These are phyloP conservation scores for Leucania comma DNA, from an alignment of 2,888 invertebrate genomes.

Conservation along the genomic window DNA sequence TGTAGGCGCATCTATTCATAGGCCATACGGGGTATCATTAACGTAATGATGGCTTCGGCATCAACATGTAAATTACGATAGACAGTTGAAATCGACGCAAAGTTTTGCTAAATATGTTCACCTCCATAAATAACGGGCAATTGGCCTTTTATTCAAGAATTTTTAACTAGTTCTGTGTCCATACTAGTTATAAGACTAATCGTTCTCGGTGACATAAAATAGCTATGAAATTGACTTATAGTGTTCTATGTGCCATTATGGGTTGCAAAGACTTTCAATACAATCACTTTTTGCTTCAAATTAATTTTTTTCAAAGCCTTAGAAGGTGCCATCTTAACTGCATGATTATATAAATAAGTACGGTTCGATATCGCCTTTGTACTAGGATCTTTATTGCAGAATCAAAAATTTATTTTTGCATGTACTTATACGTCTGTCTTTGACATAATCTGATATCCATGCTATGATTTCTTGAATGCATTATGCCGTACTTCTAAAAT, in stretches of 20 bases:
- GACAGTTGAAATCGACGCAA: conserved; percentile 66
- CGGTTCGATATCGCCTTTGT: background rate
- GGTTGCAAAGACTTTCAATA: conserved; percentile 2
- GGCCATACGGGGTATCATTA: conserved; percentile 68
- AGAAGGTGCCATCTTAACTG: background rate
- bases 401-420: background rate
- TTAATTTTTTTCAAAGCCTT: conserved; percentile 6
- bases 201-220: conserved; percentile 5
- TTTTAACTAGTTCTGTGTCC: conserved; percentile 1
- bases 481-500: background rate
- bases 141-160: conserved; percentile 20
- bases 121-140: conserved; percentile 20
- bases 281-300: background rate
- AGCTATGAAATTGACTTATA: conserved; percentile 11
- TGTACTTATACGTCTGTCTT: background rate
- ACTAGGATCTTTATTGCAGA: background rate
- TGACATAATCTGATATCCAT: background rate
- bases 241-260: background rate
- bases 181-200: background rate
- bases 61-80: conserved; percentile 68
- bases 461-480: background rate
- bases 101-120: conserved; percentile 23
- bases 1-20: conserved; percentile 46
- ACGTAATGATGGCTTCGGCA: conserved; percentile 66
- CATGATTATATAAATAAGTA: conserved; percentile 8